A percentile compares a stretch with the other conserved stretches of the same genome.
Evolutionary conservation across 1,140 invertebrate genomes (phyloP).

Genomic region (Odontomachus brunneus): DNA sequence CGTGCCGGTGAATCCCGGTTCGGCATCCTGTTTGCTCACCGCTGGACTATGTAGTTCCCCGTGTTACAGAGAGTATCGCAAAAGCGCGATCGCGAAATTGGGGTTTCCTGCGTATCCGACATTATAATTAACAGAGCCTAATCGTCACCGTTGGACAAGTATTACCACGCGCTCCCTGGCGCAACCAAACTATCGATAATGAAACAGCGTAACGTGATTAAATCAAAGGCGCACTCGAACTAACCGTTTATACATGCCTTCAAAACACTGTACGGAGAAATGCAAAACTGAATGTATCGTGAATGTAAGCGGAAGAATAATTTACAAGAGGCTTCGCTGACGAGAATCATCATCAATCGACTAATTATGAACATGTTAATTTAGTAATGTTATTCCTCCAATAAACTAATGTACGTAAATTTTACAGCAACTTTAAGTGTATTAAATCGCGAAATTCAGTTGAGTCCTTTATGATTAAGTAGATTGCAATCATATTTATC

Average conservation of each 20-base stretch:
- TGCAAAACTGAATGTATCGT: background rate
- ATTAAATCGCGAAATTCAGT: no score
- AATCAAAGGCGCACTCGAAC: background rate
- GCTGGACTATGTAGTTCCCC: conserved; percentile 32
- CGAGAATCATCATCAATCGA: background rate
- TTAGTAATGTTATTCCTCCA: no score
- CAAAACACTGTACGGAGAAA: background rate
- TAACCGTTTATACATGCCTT: background rate
- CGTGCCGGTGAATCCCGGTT: conserved; percentile 50
- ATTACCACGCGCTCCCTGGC: background rate
- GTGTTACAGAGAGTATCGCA: conserved; percentile 5
- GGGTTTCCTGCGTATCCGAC: conserved; percentile 27
- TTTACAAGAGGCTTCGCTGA: background rate
- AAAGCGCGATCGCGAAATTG: conserved; percentile 37
- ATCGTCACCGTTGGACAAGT: background rate
- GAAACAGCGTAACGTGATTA: background rate
- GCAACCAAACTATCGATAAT: background rate
- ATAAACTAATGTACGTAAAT: no score
- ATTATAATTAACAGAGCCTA: conserved; percentile 48
- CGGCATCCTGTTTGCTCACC: conserved; percentile 59
- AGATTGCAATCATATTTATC: no score
- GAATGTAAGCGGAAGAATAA: no score
- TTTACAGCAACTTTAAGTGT: no score
- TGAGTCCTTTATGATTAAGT: no score
- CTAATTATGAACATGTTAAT: no score